phyloP scores from a whole-genome alignment of 2,797 vertebrate species.

The Hylomyscus alleni region DNA sequence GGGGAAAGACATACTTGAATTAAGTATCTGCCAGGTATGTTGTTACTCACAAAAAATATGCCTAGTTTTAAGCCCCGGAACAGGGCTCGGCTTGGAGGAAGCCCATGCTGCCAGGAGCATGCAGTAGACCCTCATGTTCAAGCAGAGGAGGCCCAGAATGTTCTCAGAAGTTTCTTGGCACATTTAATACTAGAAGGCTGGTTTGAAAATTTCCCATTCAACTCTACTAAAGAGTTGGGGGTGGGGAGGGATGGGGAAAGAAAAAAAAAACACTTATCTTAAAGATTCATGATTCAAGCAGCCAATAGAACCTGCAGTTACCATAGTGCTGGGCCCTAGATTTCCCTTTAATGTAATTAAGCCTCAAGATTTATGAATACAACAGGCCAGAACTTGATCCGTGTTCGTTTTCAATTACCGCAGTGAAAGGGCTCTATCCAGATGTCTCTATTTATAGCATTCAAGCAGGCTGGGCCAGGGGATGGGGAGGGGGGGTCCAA shows the following conservation, averaged over 20 bases:
- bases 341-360: constrained; percentile 98
- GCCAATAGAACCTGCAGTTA: constrained; percentile 95
- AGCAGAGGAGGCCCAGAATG: constrained; percentile 39
- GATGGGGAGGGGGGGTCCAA: constrained; percentile 89
- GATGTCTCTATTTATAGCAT: constrained; percentile 95
- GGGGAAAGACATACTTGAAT: background rate
- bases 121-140: accelerated
- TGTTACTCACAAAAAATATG: background rate
- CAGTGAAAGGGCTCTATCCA: constrained; percentile 94
- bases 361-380: constrained; percentile 96
- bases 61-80: constrained; percentile 45
- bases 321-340: constrained; percentile 94
- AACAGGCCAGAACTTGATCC: constrained; percentile 97
- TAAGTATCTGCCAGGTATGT: constrained; percentile 1
- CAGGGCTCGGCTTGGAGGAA: accelerated
- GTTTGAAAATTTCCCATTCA: constrained; percentile 84
- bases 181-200: constrained; percentile 74
- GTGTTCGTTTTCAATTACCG: constrained; percentile 95
- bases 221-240: constrained; percentile 72
- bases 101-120: accelerated
- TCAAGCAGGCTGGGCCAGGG: constrained; percentile 90
- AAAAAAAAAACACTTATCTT: constrained; percentile 90
- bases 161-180: constrained; percentile 68
- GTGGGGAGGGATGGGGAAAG: constrained; percentile 48
- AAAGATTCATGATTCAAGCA: constrained; percentile 94